Evolutionary conservation across 2,113 vertebrate species (phyloP), one percentile per base, ranked within the genome.

Genomic region (Pionites leucogaster): DNA sequence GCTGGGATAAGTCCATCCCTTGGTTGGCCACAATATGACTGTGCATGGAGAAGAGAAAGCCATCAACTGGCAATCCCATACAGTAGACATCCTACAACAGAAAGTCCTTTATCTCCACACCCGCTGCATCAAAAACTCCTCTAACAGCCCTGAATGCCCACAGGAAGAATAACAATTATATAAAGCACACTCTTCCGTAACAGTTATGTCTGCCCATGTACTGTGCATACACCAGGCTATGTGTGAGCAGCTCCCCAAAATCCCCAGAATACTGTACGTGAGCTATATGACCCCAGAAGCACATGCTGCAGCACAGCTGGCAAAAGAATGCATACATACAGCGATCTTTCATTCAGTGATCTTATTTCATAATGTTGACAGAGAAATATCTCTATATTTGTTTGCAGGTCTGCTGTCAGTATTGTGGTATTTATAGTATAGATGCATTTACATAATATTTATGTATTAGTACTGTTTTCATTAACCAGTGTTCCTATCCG

Each of bases 281-380:
- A 75, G 42, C 39, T 16, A 11, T 39, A 22, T 8, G 10, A 53
- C n/a, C 72, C n/a, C 64, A 81, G 76, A 76, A 59, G 49, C 50
- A 25, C 0, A 0, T 37, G 71, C 31, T 74, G 41, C 6, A 80
- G 63, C 65, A 33, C 37, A 69, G 59, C 49, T 49, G 50, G 86
- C n/a, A 70, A 81, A 88, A 28, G 1, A 5, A 52, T 24, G 15
- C 3, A 0, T 25, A 20, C 39, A 17, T n/a, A 35, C 0, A 0
- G 28, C 0, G 0, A 39, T 24, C 35, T 17, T 83, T 24, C 55
- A 75, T 68, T 60, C 65, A 52, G 69, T 2, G 1, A 28, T 59
- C 46, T 55, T 24, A 13, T 80, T 94, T 86, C 74, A 24, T 59
- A 68, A 17, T 20, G 50, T 13, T 19, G 69, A 55, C 42, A 60